A percentile compares a stretch with the other conserved stretches of the same genome.
These are phyloP conservation scores for Ailuropoda melanoleuca DNA, from an alignment of 2,113 vertebrate genomes.

Conservation along the genomic window DNA sequence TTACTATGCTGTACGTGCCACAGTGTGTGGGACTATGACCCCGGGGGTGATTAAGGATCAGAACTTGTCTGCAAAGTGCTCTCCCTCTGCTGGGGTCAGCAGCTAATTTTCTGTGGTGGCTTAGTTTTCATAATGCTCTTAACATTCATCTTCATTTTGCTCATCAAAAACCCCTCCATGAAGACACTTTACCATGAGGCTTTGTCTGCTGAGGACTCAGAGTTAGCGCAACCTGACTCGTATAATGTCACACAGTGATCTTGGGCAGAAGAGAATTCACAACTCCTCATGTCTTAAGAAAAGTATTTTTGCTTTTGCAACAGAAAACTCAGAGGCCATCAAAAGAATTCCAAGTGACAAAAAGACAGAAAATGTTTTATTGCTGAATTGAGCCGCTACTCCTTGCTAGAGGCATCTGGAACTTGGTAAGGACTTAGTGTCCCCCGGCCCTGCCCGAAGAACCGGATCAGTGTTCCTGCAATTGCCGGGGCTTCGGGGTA, in stretches of 20 bases:
- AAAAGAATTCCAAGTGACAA: background rate
- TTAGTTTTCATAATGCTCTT: background rate
- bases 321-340: background rate
- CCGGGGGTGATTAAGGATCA: background rate
- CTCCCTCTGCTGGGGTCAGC: background rate
- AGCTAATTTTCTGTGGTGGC: background rate
- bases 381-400: background rate
- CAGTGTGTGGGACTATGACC: background rate
- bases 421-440: background rate
- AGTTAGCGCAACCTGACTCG: background rate
- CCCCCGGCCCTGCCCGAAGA: background rate
- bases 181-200: background rate
- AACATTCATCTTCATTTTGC: background rate
- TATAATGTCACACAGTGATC: background rate
- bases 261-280: background rate
- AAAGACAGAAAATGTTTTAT: background rate
- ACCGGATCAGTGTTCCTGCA: background rate
- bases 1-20: fast-evolving
- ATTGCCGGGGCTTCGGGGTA: background rate
- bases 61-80: background rate
- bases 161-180: background rate
- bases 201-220: background rate
- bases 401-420: background rate
- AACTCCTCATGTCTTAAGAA: background rate
- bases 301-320: background rate